A percentile compares a stretch with the other conserved stretches of the same genome.
Evolutionary conservation across 2,797 vertebrate genomes (phyloP).

Genomic region (Pipistrellus pygmaeus): DNA sequence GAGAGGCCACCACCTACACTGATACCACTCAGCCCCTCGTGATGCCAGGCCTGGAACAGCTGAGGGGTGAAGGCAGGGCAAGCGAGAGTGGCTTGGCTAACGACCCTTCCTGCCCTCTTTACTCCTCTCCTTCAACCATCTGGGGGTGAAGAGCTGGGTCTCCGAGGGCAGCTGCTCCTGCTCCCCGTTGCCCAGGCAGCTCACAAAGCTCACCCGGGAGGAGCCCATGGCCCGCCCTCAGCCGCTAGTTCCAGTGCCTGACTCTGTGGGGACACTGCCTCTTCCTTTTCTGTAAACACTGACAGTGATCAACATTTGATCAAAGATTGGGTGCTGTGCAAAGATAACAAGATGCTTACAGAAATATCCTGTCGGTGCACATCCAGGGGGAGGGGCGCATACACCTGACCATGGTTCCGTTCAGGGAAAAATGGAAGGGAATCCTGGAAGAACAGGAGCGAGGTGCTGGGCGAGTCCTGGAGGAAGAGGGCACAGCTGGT

Average conservation of each 20-base stretch:
- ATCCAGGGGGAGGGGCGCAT: background rate
- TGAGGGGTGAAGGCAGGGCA: background rate
- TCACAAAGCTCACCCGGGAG: background rate
- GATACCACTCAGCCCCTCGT: background rate
- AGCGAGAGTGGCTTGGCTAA: background rate
- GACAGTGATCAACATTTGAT: background rate
- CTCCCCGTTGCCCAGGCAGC: background rate
- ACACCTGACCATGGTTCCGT: too few relatives aligned
- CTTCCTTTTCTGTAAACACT: slow-evolving; percentile 37
- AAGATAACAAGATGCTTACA: background rate
- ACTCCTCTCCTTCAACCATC: background rate
- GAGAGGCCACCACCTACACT: slow-evolving; percentile 65
- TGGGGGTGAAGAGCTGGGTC: background rate
- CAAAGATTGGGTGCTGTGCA: background rate
- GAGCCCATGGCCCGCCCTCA: background rate
- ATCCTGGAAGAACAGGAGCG: background rate
- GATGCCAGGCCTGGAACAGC: slow-evolving; percentile 28
- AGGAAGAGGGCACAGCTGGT: background rate
- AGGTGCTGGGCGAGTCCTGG: background rate
- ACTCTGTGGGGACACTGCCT: background rate
- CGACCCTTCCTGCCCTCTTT: background rate
- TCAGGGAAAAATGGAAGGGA: background rate
- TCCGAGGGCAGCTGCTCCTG: background rate
- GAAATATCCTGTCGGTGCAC: background rate
- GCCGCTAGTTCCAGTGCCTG: background rate